Evolutionary conservation across 53 echinoderm and acorn worm genomes (phyloP).

Genomic region (Holothuria scabra): DNA sequence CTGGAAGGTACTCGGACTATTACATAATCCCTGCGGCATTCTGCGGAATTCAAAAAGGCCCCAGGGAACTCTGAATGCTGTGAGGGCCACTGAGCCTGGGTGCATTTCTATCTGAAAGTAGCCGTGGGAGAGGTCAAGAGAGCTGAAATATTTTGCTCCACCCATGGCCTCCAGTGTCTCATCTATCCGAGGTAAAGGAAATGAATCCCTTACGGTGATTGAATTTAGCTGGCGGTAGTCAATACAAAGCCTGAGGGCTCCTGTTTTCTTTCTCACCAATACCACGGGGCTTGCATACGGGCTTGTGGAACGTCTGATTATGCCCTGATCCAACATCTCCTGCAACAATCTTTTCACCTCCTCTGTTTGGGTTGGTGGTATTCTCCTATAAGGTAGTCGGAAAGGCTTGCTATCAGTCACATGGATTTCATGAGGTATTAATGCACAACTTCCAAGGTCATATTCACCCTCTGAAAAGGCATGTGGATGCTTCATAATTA

Average conservation of each 20-base stretch:
- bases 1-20: conserved; percentile 66
- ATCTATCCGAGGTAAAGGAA: conserved; percentile 61
- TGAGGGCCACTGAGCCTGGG: conserved; percentile 49
- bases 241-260: conserved; percentile 56
- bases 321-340: conserved; percentile 8
- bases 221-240: conserved; percentile 64
- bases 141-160: conserved; percentile 55
- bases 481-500: too few species aligned
- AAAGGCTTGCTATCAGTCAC: conserved; percentile 1
- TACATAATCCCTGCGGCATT: conserved; percentile 57
- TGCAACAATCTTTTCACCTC: conserved; percentile 14
- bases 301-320: conserved; percentile 45
- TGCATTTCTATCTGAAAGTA: conserved; percentile 74
- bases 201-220: conserved; percentile 63
- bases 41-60: conserved; percentile 62
- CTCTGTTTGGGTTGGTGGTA: conserved; percentile 10
- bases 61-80: conserved; percentile 73
- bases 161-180: conserved; percentile 65
- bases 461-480: conserved; percentile 10
- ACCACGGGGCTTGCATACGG: conserved; percentile 68
- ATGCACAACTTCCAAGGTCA: conserved; percentile 3
- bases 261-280: conserved; percentile 60
- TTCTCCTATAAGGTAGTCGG: conserved; percentile 12
- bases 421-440: conserved; percentile 15
- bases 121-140: conserved; percentile 68